Evolutionary conservation across 1,140 invertebrate genomes (phyloP).

Genomic region (Rhopalosiphum padi): DNA sequence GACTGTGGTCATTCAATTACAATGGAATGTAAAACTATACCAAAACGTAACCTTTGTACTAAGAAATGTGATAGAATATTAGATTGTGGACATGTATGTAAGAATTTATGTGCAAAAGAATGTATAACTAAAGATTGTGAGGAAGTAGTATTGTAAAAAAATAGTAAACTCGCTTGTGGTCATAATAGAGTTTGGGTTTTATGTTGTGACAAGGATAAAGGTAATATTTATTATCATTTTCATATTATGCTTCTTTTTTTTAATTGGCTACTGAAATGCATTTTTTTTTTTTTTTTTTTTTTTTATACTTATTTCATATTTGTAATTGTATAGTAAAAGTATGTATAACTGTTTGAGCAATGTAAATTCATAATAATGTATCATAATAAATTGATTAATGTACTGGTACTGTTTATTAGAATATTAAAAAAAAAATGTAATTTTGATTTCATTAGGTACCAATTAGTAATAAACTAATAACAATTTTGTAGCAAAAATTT

Average conservation of each 20-base stretch:
- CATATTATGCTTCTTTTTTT: too few relatives aligned
- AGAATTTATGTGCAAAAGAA: not conserved
- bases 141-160: not conserved
- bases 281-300: too few relatives aligned
- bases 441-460: too few relatives aligned
- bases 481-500: too few relatives aligned
- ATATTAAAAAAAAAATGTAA: too few relatives aligned
- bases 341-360: too few relatives aligned
- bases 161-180: slow-evolving; percentile 55
- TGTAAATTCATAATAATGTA: not conserved
- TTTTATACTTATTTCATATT: too few relatives aligned
- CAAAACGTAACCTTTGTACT: not conserved
- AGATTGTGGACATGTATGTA: slow-evolving; percentile 26
- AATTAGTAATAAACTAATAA: too few relatives aligned
- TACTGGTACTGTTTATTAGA: too few relatives aligned
- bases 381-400: too few relatives aligned
- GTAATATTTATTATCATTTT: not conserved
- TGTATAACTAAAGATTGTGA: slow-evolving; percentile 26
- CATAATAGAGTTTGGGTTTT: slow-evolving; percentile 51
- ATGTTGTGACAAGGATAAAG: slow-evolving; percentile 49
- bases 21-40: slow-evolving; percentile 1
- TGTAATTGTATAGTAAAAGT: too few relatives aligned
- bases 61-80: not conserved
- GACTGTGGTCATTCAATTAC: slow-evolving; percentile 24
- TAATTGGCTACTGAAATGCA: not conserved